Evolutionary conservation across 2,888 invertebrate species (phyloP), one percentile per base, ranked within the genome.

Genomic region (Girardia tigrina): DNA sequence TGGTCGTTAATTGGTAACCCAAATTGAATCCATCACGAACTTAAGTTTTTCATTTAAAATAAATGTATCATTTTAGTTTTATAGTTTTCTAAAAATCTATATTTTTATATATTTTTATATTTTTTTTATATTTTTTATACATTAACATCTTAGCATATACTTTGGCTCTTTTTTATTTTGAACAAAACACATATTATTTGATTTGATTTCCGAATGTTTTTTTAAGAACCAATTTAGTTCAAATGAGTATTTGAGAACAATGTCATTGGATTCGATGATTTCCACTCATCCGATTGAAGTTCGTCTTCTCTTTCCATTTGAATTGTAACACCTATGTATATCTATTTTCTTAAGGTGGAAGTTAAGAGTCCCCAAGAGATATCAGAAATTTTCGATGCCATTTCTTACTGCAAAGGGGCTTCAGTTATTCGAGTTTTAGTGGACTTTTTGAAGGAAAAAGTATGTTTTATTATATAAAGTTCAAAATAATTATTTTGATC

Each of bases 281-380:
- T 93, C 90, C 83, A 93, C 92, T 69, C 95, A 97, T 86, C 93
- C 95, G 0, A 94, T 97, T 80, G 94, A 95, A 86, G 92, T 92
- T 74, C 14, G 14, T 26, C 8, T 70, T 36, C 16, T 36, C 36
- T 12, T 8, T 36, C 8, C 8, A 36, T 36, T 36, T 12, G 16
- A 16, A 36, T 36, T 12, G 8, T 36, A 16, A 16, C 36, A 36
- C 36, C 12, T 36, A 36, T 36, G 36, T 36, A 36, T 36, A 36
- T 12, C 8, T 36, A 16, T 16, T 16, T n/a, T 56, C 23, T 20
- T 56, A n/a, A 56, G 56, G 56, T 56, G 4, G 71, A 71, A 28
- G 71, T 71, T 12, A 71, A 71, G n/a, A 71, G 71, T 71, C 71
- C 73, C 2, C 29, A 75, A 8, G 94, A 95, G 85, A 90, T 95